These are phyloP conservation scores for Enteromius paludinosus DNA, from an alignment of 2,797 vertebrate species.

Conservation along the genomic window DNA sequence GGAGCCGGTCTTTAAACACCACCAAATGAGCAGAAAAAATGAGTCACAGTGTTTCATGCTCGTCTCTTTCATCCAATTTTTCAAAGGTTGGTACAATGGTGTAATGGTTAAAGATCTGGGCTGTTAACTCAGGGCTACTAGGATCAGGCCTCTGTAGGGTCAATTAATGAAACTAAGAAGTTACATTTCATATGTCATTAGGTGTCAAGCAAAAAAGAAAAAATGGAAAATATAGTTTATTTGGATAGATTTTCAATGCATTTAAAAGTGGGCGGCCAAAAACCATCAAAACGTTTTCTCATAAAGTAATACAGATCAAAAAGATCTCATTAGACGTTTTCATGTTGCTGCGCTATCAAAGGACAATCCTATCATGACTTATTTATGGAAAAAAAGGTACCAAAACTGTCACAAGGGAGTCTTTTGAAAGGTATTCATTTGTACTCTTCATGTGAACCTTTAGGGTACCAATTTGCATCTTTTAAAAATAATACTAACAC, in stretches of 20 bases:
- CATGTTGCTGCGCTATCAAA: not conserved
- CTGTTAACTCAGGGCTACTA: not conserved
- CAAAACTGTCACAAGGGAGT: not conserved
- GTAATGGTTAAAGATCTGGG: conserved; percentile 11
- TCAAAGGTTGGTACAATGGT: conserved; percentile 12
- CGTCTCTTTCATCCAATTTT: conserved; percentile 25
- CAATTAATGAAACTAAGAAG: not conserved
- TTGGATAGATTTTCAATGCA: not conserved
- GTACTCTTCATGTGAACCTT: not conserved
- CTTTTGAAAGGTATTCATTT: not conserved
- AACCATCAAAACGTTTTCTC: not conserved
- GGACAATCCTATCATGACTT: not conserved
- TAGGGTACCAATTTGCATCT: not conserved
- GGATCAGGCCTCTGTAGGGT: no score
- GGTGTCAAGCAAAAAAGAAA: conserved; percentile 2
- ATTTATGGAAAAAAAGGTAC: not conserved
- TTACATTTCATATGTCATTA: not conserved
- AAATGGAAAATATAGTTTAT: not conserved
- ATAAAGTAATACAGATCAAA: not conserved
- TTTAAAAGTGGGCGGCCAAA: not conserved
- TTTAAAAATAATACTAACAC: not conserved
- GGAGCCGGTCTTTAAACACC: conserved; percentile 43
- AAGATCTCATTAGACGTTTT: not conserved
- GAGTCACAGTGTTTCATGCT: conserved; percentile 53
- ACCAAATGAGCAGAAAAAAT: conserved; percentile 49